Percentiles rank a stretch among this genome's conserved stretches.
Evolutionary conservation across 2,888 invertebrate species (phyloP).

Genomic region (Cephus pulcher): DNA sequence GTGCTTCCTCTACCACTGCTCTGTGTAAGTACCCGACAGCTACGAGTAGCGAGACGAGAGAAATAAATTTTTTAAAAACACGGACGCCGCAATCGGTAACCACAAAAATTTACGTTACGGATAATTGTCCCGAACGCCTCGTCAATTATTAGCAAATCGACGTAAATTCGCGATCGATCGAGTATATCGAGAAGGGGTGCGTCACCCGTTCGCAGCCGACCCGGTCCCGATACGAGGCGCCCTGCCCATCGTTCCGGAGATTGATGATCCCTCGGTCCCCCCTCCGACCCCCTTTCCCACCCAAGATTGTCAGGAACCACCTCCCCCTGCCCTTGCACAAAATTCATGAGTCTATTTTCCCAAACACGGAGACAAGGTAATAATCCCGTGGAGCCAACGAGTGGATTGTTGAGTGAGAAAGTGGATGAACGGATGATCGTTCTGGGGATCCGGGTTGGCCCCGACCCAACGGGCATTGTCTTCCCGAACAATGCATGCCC

Average conservation of each 20-base stretch:
- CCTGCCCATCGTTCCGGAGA: background rate
- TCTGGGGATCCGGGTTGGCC: background rate
- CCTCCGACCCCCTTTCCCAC: background rate
- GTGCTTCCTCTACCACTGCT: constrained; percentile 85
- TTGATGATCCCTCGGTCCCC: background rate
- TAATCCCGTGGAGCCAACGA: background rate
- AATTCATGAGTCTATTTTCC: background rate
- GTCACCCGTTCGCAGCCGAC: background rate
- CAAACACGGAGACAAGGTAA: background rate
- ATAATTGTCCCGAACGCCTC: no score
- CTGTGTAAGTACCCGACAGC: constrained; percentile 74
- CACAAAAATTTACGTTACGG: no score
- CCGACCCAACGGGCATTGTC: background rate
- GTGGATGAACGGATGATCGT: background rate
- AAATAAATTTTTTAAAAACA: no score
- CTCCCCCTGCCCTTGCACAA: background rate
- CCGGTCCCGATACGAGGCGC: background rate
- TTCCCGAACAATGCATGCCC: background rate
- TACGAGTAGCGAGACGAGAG: background rate
- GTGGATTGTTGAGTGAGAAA: background rate
- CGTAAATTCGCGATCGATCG: background rate
- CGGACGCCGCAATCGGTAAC: no score
- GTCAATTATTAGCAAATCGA: background rate
- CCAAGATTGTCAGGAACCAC: background rate
- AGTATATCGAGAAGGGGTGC: background rate